These are phyloP conservation scores for Tenualosa ilisha DNA, from an alignment of 2,797 vertebrate species.

Conservation along the genomic window DNA sequence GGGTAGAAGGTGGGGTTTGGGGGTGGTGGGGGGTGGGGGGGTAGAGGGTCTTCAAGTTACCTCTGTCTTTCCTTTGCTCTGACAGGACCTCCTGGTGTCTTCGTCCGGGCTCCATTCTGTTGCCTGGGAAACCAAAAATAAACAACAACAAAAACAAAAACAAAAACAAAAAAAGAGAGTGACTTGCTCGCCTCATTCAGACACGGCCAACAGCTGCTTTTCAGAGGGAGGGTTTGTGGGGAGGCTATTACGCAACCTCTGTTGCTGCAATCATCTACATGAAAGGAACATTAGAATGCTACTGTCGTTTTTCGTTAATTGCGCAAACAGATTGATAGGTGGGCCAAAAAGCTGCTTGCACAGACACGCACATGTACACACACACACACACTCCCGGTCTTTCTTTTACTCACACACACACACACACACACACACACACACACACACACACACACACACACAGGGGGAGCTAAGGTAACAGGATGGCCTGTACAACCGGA, in stretches of 20 bases:
- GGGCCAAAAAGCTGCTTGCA: constrained; percentile 50
- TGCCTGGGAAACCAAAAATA: constrained; percentile 81
- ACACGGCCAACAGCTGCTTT: constrained; percentile 49
- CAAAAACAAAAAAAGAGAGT: constrained; percentile 45
- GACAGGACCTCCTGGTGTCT: constrained; percentile 95
- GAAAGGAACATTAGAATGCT: constrained; percentile 64
- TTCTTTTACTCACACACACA: constrained; percentile 25
- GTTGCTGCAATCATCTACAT: constrained; percentile 49
- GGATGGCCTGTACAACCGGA: neutral
- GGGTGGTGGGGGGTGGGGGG: constrained; percentile 32
- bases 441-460: constrained; percentile 34
- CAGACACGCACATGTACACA: constrained; percentile 37
- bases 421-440: constrained; percentile 39
- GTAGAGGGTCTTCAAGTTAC: constrained; percentile 66
- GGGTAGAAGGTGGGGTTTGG: constrained; percentile 13
- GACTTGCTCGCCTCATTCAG: constrained; percentile 56
- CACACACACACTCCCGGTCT: constrained; percentile 32
- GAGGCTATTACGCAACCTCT: constrained; percentile 57
- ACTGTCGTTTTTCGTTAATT: constrained; percentile 74
- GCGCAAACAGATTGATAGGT: constrained; percentile 72
- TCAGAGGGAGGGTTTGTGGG: constrained; percentile 20
- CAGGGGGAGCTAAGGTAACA: constrained; percentile 23
- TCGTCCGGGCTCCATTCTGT: constrained; percentile 96
- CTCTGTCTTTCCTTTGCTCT: constrained; percentile 99
- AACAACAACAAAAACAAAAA: constrained; percentile 28